Evolutionary conservation across 2,113 vertebrate species (phyloP), one percentile per base, ranked within the genome.

Genomic region (Urocynchramus pylzowi): DNA sequence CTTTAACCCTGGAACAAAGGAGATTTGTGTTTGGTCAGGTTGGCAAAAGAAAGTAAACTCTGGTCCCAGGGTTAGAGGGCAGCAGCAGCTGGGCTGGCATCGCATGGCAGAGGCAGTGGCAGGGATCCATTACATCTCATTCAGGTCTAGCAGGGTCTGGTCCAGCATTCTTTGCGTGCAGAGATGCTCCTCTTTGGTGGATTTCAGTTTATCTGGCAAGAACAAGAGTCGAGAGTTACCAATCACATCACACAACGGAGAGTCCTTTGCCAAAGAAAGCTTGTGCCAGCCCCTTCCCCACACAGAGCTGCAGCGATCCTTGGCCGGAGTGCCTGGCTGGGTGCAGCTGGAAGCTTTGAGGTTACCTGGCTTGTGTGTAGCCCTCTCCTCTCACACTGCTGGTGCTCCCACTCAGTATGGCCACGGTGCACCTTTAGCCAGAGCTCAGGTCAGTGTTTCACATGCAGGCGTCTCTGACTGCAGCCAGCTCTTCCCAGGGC

Each of bases 141-240:
- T 99, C 90, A 99, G 99, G 95, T 99, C 99, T 47, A 98, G 98
- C 98, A 99, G 97, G 91, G 99, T 99, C 98, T 99, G 99, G 93
- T 99, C 98, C 98, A 99, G 97, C 87, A 98, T 99, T 65, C 98
- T 97, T 95, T 99, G 98, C 41, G 99, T 99, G 97, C 99, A 98
- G 93, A 98, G 89, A 96, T 99, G 99, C 84, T 99, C 99, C 57
- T 99, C 98, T 98, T 98, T 99, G 98, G 99, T 99, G 49, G 97
- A 96, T 90, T 98, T 98, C 98, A 99, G 98, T 89, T 98, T 98
- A 95, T 99, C 99, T 99, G 98, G 56, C 82, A 68, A 95, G 65
- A 83, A 94, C 50, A 97, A 96, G 89, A 95, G n/a, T 18, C 19
- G 12, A 47, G 42, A 95, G 69, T 97, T 87, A 96, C 21, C 9